Base-by-base conservation (phyloP, 2,797 vertebrate genomes). In the Acrossocheilus fasciatus region DNA sequence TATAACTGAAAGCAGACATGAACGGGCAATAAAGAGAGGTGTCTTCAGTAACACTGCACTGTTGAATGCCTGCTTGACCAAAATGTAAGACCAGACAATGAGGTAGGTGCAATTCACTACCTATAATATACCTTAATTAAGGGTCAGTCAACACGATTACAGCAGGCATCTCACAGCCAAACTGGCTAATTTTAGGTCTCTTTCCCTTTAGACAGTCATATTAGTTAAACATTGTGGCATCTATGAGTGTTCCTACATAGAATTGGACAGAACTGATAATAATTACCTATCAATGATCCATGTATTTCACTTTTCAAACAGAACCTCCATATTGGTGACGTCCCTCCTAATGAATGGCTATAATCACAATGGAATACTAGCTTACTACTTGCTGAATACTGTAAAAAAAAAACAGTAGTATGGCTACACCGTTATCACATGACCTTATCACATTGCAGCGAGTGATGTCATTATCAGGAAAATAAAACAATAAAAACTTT, bases 21-120 rank as follows among this genome's bases (percentile, higher is more conserved):
- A 84, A 66, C 50, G 30, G 18, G 54, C 26, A 36, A 41, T 59
- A 79, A 79, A 79, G 57, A 79, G 5, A 68, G 10, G 17, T 0
- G 62, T 30, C 78, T 81, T 81, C 43, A 45, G 41, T 47, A 66
- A 34, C 57, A 81, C 41, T 80, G n/a, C 39, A 39, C n/a, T 30
- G 77, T 3, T 59, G 12, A 45, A 80, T 30, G 39, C n/a, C 15
- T 64, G 12, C 23, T 45, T 57, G 26, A 18, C 39, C 77, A 64
- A 62, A 64, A 75, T 52, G 17, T 36, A 76, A 57, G 8, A 36
- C 30, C 73, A 68, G 34, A 84, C 34, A 76, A 69, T 6, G 6
- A 52, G 47, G 14, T 4, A 39, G 14, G 54, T 36, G n/a, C 57
- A 76, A 47, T 52, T 50, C 14, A 68, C 82, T 52, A 39, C 26